These are phyloP conservation scores for Loriculus beryllinus DNA, from an alignment of 2,797 vertebrate genomes.

Conservation along the genomic window DNA sequence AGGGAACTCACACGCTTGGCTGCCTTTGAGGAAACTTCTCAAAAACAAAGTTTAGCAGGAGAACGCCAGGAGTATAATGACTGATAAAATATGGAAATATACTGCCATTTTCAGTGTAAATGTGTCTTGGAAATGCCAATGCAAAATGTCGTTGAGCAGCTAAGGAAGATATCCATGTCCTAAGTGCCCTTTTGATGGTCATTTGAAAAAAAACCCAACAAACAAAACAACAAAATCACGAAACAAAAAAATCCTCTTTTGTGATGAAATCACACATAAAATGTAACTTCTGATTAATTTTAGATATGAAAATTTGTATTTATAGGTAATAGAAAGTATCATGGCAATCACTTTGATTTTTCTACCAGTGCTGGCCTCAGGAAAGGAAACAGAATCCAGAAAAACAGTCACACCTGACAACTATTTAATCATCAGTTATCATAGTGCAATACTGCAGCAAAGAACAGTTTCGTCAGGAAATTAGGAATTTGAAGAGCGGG, in stretches of 20 bases:
- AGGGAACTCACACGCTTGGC: neutral
- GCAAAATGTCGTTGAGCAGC: neutral
- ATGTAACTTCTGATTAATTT: neutral
- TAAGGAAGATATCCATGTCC: neutral
- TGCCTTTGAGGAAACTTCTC: neutral
- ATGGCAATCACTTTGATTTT: neutral
- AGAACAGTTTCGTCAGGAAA: neutral
- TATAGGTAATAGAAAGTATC: neutral
- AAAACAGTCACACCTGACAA: neutral
- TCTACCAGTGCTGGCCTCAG: neutral
- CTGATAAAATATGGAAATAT: neutral
- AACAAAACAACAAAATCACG: neutral
- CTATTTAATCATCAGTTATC: neutral
- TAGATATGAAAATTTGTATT: neutral
- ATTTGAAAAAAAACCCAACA: neutral
- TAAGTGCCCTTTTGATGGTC: neutral
- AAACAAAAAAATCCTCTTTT: neutral
- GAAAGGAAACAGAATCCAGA: neutral
- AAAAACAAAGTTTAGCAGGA: constrained; percentile 1
- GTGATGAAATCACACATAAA: neutral
- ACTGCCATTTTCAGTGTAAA: neutral
- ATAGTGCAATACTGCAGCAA: neutral
- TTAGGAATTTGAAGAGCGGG: neutral
- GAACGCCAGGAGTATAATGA: neutral
- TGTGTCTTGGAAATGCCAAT: neutral